phyloP scores from a whole-genome alignment of 2,113 vertebrate species.

The Naja naja region DNA sequence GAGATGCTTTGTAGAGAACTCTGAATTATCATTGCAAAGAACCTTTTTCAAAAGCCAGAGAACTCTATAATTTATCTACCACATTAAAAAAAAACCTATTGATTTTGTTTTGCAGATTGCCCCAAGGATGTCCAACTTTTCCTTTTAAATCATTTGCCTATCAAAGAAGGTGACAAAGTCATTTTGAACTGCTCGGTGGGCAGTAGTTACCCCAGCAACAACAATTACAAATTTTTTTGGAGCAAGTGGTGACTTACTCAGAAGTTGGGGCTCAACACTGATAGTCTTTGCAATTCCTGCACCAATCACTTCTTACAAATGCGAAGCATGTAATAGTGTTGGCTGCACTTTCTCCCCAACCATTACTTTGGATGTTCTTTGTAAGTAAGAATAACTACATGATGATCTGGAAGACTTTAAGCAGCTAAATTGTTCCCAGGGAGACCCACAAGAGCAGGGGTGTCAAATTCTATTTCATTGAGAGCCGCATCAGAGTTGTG shows the following conservation, averaged over 20 bases:
- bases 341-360: not conserved
- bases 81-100: not conserved
- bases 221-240: not conserved
- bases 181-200: not conserved
- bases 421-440: not conserved
- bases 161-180: not conserved
- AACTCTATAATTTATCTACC: not conserved
- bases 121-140: not conserved
- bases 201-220: not conserved
- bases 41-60: not conserved
- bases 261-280: fast-evolving
- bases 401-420: not conserved
- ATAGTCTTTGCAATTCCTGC: not conserved
- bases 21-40: not conserved
- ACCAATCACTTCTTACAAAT: not conserved
- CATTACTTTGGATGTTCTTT: not conserved
- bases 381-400: not conserved
- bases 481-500: too few species aligned
- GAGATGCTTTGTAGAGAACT: not conserved
- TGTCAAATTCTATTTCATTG: too few species aligned
- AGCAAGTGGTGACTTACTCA: fast-evolving
- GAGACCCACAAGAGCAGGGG: not conserved
- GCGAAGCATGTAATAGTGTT: not conserved
- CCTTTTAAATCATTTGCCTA: not conserved
- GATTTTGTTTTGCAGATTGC: not conserved